These are phyloP conservation scores for Tetrax tetrax DNA, from an alignment of 2,113 vertebrate species.

Conservation along the genomic window DNA sequence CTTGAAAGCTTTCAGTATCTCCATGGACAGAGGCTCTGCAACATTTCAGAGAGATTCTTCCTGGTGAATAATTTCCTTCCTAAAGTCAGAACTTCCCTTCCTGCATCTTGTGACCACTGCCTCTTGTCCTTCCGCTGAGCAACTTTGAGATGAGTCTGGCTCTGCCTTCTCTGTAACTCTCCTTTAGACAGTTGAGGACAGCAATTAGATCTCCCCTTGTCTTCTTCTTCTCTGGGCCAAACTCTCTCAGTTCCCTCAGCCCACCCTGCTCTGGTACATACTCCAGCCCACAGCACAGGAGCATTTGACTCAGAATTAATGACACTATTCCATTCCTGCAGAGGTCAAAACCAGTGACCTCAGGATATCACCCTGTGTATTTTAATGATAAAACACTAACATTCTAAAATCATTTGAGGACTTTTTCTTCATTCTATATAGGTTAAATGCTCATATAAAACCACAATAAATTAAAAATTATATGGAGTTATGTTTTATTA, in stretches of 20 bases:
- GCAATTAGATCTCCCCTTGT: background rate
- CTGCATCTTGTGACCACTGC: background rate
- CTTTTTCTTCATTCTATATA: background rate
- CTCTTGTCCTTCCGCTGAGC: background rate
- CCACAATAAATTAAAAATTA: background rate
- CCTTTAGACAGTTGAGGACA: background rate
- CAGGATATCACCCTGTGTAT: background rate
- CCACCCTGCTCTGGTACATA: background rate
- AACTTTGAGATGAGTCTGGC: background rate
- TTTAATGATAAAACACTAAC: background rate
- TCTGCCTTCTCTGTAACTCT: background rate
- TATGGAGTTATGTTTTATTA: background rate
- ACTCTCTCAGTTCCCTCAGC: background rate
- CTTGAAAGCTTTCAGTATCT: background rate
- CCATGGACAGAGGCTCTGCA: background rate
- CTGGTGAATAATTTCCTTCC: background rate
- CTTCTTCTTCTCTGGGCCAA: background rate
- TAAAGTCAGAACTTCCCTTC: background rate
- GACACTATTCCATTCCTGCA: background rate
- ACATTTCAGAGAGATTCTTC: background rate
- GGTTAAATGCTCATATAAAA: background rate
- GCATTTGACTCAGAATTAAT: background rate
- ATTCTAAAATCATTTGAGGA: background rate
- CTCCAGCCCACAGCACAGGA: background rate
- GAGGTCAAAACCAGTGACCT: background rate